Evolutionary conservation across 1,140 invertebrate genomes (phyloP), one percentile per base, ranked within the genome.

Genomic region (Tetraneura akinire): DNA sequence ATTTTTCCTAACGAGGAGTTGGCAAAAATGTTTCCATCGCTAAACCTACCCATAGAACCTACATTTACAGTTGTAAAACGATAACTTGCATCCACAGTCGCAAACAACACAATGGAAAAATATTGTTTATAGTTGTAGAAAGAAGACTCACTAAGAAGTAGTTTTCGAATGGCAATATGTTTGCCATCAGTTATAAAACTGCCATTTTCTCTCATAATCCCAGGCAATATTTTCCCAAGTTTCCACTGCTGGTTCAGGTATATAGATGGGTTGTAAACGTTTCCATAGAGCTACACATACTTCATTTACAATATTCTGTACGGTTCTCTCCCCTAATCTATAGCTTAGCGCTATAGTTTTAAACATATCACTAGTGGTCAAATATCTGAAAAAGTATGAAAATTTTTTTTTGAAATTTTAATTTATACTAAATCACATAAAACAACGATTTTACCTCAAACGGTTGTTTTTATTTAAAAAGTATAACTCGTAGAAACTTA

Each of bases 171-270:
- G 11, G 82, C 42, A 23, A 87, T 80, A 74, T 87, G 85, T 70
- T 86, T 86, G 4, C 86, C 85, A 82, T 87, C 86, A 83, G 71
- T 84, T 82, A 13, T 83, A 86, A 81, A 86, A 86, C 49, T 82
- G 68, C 74, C 76, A 82, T 80, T 82, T 80, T 80, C n/a, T 81
- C 47, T 81, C n/a, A 83, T 85, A 86, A 3, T 83, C 83, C 32
- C 83, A 80, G 66, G 83, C 82, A 81, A 86, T 84, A 45, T 66
- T n/a, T 81, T 82, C 82, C 84, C 85, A 86, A 66, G 29, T 32
- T 49, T 76, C 71, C 45, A 55, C 71, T 57, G 71, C 55, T 82
- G 83, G 82, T 64, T 68, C 29, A 76, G 82, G 80, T 76, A 84
- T 81, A 51, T 80, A 81, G 18, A 80, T 37, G 3, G 80, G 80